Percentiles rank a stretch among this genome's conserved stretches.
phyloP scores from a whole-genome alignment of 2,888 invertebrate genomes.

The Phymatocera aterrima region DNA sequence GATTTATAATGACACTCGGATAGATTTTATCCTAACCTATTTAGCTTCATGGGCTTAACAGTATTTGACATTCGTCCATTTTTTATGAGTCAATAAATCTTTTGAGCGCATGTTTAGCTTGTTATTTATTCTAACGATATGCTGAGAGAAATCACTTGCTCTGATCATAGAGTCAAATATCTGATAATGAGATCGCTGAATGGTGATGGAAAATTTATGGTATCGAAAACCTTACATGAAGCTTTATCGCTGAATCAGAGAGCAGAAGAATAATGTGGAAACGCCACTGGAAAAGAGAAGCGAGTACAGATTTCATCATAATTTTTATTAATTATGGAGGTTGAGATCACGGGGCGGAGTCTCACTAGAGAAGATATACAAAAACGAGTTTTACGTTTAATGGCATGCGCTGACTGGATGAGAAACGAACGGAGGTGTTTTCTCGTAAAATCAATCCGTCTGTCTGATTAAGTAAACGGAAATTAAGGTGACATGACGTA shows the following conservation, averaged over 20 bases:
- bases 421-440: slow-evolving; percentile 44
- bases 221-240: background rate
- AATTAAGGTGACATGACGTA: slow-evolving; percentile 53
- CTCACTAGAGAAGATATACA: background rate
- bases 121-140: slow-evolving; percentile 15
- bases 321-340: slow-evolving; percentile 31
- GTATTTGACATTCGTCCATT: slow-evolving; percentile 3
- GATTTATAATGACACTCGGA: slow-evolving; percentile 31
- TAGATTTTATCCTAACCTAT: slow-evolving; percentile 1
- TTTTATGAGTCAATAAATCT: slow-evolving; percentile 11
- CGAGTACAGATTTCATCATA: slow-evolving; percentile 11
- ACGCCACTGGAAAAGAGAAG: background rate
- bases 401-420: slow-evolving; percentile 34
- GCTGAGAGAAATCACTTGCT: slow-evolving; percentile 11
- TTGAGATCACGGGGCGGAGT: background rate
- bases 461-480: slow-evolving; percentile 53
- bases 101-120: background rate
- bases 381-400: slow-evolving; percentile 30
- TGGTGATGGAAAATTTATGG: slow-evolving; percentile 20
- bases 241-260: background rate
- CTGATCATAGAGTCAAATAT: slow-evolving; percentile 20
- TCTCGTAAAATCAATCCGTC: slow-evolving; percentile 53
- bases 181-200: slow-evolving; percentile 25
- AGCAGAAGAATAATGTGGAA: background rate
- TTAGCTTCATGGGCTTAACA: slow-evolving; percentile 6